Percentiles rank a stretch among this genome's conserved stretches.
Evolutionary conservation across 1,140 invertebrate genomes (phyloP).

Genomic region (Popillia japonica): DNA sequence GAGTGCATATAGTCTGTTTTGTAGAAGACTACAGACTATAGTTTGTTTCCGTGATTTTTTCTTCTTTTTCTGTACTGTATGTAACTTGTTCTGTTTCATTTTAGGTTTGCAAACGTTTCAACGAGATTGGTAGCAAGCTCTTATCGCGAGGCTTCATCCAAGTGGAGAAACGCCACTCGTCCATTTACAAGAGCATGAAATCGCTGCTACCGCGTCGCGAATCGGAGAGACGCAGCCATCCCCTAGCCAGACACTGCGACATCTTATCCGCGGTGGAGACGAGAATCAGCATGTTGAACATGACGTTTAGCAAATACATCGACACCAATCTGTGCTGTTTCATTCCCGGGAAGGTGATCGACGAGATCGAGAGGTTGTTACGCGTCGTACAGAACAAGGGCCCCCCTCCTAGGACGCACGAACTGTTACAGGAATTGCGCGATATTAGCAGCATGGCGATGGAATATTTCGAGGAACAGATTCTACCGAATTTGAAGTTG

Average conservation of each 20-base stretch:
- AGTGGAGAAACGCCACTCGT: slow-evolving; percentile 79
- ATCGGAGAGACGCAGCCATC: slow-evolving; percentile 86
- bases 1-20: no score
- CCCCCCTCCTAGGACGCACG: slow-evolving; percentile 79
- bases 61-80: no score
- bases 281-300: slow-evolving; percentile 86
- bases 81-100: no score
- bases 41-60: background rate
- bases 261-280: slow-evolving; percentile 91
- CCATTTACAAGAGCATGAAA: slow-evolving; percentile 81
- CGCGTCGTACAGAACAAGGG: slow-evolving; percentile 71
- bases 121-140: slow-evolving; percentile 75
- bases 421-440: slow-evolving; percentile 85
- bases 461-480: slow-evolving; percentile 95
- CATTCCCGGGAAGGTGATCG: slow-evolving; percentile 91
- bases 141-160: slow-evolving; percentile 84
- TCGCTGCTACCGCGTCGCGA: slow-evolving; percentile 84
- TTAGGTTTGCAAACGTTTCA: slow-evolving; percentile 84
- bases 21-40: no score
- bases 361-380: slow-evolving; percentile 84
- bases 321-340: slow-evolving; percentile 87
- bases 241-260: slow-evolving; percentile 84
- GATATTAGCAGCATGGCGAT: slow-evolving; percentile 97
- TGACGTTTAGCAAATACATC: slow-evolving; percentile 91
- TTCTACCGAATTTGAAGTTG: slow-evolving; percentile 67